These are phyloP conservation scores for Turritopsis rubra DNA, from an alignment of 30 jellyfish, hydroid and myxozoan genomes.

Conservation along the genomic window DNA sequence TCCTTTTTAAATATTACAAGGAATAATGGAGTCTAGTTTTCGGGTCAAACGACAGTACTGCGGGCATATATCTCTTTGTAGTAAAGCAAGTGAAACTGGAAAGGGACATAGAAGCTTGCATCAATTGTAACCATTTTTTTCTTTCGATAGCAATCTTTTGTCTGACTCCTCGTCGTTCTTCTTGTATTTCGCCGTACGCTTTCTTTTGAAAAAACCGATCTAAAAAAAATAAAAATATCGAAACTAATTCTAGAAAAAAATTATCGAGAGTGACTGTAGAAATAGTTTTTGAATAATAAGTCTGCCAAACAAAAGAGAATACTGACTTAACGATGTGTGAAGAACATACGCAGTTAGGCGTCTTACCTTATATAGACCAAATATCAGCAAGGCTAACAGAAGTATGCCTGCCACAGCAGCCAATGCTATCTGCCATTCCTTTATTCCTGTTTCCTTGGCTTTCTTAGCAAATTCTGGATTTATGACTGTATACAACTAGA, in stretches of 20 bases:
- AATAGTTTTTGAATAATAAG: no score
- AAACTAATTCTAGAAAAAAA: no score
- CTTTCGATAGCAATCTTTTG: conserved; percentile 1
- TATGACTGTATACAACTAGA: conserved; percentile 49
- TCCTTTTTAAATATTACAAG: no score
- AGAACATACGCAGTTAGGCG: no score
- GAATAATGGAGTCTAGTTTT: background rate
- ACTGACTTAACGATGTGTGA: no score
- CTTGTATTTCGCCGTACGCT: conserved; percentile 9
- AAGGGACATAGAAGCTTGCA: background rate
- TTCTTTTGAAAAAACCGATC: conserved; percentile 84
- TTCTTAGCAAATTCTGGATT: conserved; percentile 57
- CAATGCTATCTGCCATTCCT: conserved; percentile 62
- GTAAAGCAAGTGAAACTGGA: background rate
- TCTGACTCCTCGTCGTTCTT: conserved; percentile 10
- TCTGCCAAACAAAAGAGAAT: no score
- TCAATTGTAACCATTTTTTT: background rate
- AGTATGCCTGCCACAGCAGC: conserved; percentile 86
- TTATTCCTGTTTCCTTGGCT: conserved; percentile 48
- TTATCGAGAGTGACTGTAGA: background rate
- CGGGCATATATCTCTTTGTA: background rate
- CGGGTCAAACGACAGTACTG: background rate
- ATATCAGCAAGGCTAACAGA: conserved; percentile 68
- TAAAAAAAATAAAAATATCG: conserved; percentile 20
- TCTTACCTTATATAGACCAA: conserved; percentile 77